Conservation (phyloP, 2,888 invertebrate species). For the Lacanobia wlatinum region DNA sequence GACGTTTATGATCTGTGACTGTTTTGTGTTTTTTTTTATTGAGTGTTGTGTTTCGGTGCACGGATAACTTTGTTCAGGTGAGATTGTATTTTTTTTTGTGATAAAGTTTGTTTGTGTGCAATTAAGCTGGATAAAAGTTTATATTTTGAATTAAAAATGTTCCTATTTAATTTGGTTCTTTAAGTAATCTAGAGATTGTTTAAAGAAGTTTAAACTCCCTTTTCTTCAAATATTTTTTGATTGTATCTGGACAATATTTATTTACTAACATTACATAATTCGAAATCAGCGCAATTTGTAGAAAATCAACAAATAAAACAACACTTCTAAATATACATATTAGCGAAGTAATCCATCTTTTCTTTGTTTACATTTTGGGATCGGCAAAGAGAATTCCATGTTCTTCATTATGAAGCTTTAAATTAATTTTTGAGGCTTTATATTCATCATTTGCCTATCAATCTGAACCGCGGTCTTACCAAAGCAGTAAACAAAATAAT, state of each 20-base stretch:
- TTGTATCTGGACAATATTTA: not conserved
- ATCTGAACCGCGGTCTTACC: not conserved
- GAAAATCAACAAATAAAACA: not conserved
- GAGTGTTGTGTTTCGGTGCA: constrained; percentile 60
- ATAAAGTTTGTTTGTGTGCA: constrained; percentile 24
- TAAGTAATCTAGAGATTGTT: not conserved
- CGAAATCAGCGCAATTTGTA: not conserved
- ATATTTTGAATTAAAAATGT: not conserved
- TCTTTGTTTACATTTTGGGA: constrained; percentile 1
- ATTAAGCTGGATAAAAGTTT: constrained; percentile 7
- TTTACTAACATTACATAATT: not conserved
- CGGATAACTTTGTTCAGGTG: constrained; percentile 62
- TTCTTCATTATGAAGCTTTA: not conserved
- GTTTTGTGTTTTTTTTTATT: constrained; percentile 62
- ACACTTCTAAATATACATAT: not conserved
- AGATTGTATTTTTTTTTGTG: constrained; percentile 35
- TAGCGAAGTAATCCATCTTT: not conserved
- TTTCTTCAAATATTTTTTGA: not conserved
- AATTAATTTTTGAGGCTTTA: not conserved
- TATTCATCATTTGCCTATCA: not conserved
- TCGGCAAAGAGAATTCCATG: not conserved
- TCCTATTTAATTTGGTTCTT: not conserved
- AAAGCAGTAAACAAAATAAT: not conserved
- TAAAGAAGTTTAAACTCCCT: not conserved
- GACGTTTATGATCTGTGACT: constrained; percentile 67